Evolutionary conservation across 1,140 invertebrate genomes (phyloP).

Genomic region (Aphelenchoides avenae): DNA sequence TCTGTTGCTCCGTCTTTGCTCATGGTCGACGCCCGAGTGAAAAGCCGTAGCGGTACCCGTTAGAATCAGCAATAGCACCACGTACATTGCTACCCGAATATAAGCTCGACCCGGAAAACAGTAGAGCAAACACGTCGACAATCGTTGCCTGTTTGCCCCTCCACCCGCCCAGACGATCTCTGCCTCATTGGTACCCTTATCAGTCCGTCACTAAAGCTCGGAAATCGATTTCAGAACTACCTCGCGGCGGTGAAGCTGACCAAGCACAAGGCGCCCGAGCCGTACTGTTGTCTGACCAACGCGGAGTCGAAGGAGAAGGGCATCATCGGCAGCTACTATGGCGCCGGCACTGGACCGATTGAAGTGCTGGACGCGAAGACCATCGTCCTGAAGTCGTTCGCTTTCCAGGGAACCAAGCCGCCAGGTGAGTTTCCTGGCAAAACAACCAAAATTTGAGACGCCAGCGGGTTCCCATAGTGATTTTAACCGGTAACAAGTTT

Average conservation of each 20-base stretch:
- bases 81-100: too few relatives aligned
- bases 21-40: too few relatives aligned
- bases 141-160: neutral
- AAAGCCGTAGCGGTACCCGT: too few relatives aligned
- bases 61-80: too few relatives aligned
- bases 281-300: conserved; percentile 44
- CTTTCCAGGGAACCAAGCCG: conserved; percentile 41
- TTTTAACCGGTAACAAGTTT: too few relatives aligned
- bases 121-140: neutral
- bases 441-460: too few relatives aligned
- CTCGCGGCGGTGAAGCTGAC: conserved; percentile 25
- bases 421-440: conserved; percentile 41
- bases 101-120: too few relatives aligned
- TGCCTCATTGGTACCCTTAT: too few relatives aligned
- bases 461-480: too few relatives aligned
- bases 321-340: conserved; percentile 39
- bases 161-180: neutral
- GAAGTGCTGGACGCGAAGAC: conserved; percentile 39
- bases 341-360: conserved; percentile 37
- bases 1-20: too few relatives aligned
- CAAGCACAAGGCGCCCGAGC: conserved; percentile 21
- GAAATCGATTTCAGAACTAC: conserved; percentile 23
- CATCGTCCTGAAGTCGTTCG: conserved; percentile 28
- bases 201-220: neutral
- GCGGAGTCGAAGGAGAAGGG: conserved; percentile 18